These are phyloP conservation scores for Scaeva pyrastri DNA, from an alignment of 2,888 invertebrate genomes.

Conservation along the genomic window DNA sequence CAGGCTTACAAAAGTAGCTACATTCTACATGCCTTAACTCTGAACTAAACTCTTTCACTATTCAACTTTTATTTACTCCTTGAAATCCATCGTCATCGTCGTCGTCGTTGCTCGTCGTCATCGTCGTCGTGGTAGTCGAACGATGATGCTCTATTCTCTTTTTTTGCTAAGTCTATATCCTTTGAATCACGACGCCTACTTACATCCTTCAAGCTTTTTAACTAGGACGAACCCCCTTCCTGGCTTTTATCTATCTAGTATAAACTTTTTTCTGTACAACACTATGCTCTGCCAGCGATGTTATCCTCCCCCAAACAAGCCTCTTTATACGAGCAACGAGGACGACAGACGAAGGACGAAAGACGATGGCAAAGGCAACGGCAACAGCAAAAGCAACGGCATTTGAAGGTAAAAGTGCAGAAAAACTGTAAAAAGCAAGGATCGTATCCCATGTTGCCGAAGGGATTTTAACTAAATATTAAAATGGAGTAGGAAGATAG, in stretches of 20 bases:
- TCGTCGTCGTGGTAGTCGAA: neutral
- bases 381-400: neutral
- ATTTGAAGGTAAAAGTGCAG: constrained; percentile 44
- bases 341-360: neutral
- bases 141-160: constrained; percentile 45
- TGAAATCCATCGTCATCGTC: neutral
- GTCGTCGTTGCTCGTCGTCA: no score
- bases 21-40: constrained; percentile 28
- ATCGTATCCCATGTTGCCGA: constrained; percentile 51
- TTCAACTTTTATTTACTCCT: constrained; percentile 55
- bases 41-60: constrained; percentile 61
- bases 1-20: constrained; percentile 24
- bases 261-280: constrained; percentile 40
- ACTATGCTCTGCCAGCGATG: constrained; percentile 1
- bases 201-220: constrained; percentile 32
- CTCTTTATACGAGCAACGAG: neutral
- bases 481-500: constrained; percentile 53
- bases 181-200: constrained; percentile 66
- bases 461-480: constrained; percentile 70
- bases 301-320: constrained; percentile 15
- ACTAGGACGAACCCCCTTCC: constrained; percentile 45
- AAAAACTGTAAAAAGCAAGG: constrained; percentile 55
- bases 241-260: constrained; percentile 19
- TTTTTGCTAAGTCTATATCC: constrained; percentile 52
- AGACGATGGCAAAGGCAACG: neutral